These are phyloP conservation scores for Lepisosteus oculatus DNA, from an alignment of 2,113 vertebrate genomes.

Conservation along the genomic window DNA sequence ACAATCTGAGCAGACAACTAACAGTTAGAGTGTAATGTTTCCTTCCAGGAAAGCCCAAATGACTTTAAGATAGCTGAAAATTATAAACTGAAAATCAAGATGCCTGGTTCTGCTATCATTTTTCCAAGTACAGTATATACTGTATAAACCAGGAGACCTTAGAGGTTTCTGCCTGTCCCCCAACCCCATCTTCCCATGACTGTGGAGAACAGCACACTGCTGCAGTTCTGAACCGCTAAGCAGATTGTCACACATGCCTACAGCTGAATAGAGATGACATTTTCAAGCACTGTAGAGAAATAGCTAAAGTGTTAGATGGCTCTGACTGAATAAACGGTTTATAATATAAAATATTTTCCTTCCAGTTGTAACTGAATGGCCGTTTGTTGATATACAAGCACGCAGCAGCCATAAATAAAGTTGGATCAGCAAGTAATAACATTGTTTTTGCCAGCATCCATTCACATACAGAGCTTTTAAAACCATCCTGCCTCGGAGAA, in stretches of 20 bases:
- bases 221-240: not conserved
- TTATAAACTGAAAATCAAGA: too few relatives aligned
- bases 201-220: too few relatives aligned
- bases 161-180: too few relatives aligned
- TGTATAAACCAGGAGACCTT: too few relatives aligned
- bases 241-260: conserved; percentile 1
- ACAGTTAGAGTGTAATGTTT: too few relatives aligned
- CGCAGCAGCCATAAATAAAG: not conserved
- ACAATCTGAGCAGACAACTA: too few relatives aligned
- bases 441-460: too few relatives aligned
- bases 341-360: conserved; percentile 11
- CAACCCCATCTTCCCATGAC: too few relatives aligned
- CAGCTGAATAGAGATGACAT: conserved; percentile 3
- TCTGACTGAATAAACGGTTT: not conserved
- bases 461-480: not conserved
- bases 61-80: too few relatives aligned
- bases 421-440: not conserved
- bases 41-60: too few relatives aligned
- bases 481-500: not conserved
- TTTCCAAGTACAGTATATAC: too few relatives aligned
- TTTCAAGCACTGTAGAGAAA: not conserved
- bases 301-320: not conserved
- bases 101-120: too few relatives aligned
- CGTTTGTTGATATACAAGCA: not conserved
- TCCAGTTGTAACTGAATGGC: conserved; percentile 7